Conservation (phyloP, 2,888 invertebrate species). For the Brachypterus glaber region DNA sequence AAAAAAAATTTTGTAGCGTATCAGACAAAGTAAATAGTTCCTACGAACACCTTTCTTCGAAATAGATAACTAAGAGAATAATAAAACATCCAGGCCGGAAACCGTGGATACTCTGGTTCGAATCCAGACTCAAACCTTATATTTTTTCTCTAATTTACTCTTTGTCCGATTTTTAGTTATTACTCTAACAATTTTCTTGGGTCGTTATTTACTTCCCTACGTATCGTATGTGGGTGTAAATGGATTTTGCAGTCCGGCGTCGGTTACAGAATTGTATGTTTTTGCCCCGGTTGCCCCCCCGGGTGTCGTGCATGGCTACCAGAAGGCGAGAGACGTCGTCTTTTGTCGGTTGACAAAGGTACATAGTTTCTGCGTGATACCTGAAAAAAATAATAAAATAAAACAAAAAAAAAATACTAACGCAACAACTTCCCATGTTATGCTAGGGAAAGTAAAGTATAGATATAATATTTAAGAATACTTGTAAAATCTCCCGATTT, state of each 20-base stretch:
- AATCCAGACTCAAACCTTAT: too few species aligned
- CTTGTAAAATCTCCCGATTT: too few species aligned
- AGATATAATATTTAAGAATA: too few species aligned
- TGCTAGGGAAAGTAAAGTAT: background rate
- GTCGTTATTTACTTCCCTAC: conserved; percentile 43
- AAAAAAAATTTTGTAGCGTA: too few species aligned
- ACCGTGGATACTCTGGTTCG: too few species aligned
- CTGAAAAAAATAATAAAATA: conserved; percentile 22
- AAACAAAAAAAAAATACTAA: background rate
- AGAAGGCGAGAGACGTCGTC: conserved; percentile 53
- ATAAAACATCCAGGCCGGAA: too few species aligned
- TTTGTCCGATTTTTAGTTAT: too few species aligned
- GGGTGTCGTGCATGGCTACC: conserved; percentile 51
- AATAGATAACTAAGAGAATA: too few species aligned
- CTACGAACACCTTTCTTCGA: too few species aligned
- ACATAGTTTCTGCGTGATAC: conserved; percentile 50
- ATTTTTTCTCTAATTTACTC: too few species aligned
- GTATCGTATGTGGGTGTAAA: conserved; percentile 55
- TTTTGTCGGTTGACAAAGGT: conserved; percentile 52
- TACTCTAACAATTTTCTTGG: background rate
- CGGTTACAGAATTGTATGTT: conserved; percentile 56
- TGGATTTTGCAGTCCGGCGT: conserved; percentile 48
- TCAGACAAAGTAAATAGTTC: too few species aligned
- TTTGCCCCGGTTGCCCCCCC: conserved; percentile 44
- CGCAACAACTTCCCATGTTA: background rate